Percentiles rank a stretch among this genome's conserved stretches.
Evolutionary conservation across 2,113 vertebrate genomes (phyloP).

Genomic region (Laticauda laticaudata): DNA sequence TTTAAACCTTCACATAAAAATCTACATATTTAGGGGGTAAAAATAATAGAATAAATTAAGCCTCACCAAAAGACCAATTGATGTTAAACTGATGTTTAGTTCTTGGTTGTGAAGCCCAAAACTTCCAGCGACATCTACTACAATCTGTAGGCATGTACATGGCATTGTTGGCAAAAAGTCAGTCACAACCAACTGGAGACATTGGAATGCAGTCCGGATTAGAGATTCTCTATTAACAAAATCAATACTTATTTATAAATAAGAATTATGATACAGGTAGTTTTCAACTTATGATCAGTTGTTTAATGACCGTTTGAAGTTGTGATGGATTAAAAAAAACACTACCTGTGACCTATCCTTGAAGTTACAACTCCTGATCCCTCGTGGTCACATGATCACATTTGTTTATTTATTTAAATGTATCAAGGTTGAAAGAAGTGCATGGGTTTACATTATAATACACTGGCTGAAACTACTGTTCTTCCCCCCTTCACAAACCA

Average conservation of each 20-base stretch:
- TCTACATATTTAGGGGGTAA: background rate
- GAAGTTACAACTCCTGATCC: background rate
- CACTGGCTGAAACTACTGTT: background rate
- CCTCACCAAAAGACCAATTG: slow-evolving; percentile 94
- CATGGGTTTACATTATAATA: background rate
- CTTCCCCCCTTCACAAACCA: background rate
- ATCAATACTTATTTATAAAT: slow-evolving; percentile 48
- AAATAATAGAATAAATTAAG: slow-evolving; percentile 22
- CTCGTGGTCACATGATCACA: slow-evolving; percentile 2
- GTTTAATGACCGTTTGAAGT: background rate
- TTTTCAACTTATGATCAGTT: background rate
- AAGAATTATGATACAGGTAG: background rate
- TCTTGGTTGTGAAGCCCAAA: slow-evolving; percentile 99
- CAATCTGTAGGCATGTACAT: slow-evolving; percentile 96
- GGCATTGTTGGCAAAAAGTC: slow-evolving; percentile 99
- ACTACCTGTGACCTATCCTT: background rate
- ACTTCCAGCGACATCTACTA: slow-evolving; percentile 96
- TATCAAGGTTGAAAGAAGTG: background rate
- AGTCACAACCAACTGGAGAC: slow-evolving; percentile 98
- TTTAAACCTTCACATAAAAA: background rate
- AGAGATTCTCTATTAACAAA: slow-evolving; percentile 84
- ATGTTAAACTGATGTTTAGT: slow-evolving; percentile 98
- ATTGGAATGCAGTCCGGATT: slow-evolving; percentile 98
- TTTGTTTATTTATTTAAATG: background rate
- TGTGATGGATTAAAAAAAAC: background rate